These are phyloP conservation scores for Anguilla rostrata DNA, from an alignment of 2,113 vertebrate species.

Conservation along the genomic window DNA sequence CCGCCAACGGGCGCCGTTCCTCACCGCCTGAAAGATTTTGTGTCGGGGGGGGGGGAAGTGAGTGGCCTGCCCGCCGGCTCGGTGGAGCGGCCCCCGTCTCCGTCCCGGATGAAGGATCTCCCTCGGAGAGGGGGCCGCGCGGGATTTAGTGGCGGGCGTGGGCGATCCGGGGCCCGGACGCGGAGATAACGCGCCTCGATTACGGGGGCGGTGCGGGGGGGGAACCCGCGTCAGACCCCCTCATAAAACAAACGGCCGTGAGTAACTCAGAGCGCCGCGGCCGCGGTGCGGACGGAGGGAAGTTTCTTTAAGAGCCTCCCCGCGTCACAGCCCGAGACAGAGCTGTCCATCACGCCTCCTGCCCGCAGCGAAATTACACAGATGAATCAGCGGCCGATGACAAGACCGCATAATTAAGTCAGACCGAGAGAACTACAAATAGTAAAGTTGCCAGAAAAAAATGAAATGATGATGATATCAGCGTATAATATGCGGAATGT, in stretches of 20 bases:
- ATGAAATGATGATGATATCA: background rate
- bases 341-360: conserved; percentile 7
- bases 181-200: conserved; percentile 17
- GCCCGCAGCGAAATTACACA: conserved; percentile 1
- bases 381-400: conserved; percentile 28
- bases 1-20: background rate
- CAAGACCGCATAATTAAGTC: background rate
- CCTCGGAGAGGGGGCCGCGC: background rate
- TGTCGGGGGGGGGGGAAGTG: conserved; percentile 14
- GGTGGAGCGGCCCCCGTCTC: conserved; percentile 19
- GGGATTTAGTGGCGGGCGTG: conserved; percentile 20
- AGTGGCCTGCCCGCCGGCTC: conserved; percentile 18
- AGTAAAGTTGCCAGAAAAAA: background rate
- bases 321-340: background rate
- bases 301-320: conserved; percentile 11
- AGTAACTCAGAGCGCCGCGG: conserved; percentile 28
- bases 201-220: conserved; percentile 29
- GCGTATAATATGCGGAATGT: background rate
- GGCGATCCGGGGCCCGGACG: conserved; percentile 14
- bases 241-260: background rate
- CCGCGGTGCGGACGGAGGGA: background rate
- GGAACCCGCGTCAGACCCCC: background rate
- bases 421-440: background rate
- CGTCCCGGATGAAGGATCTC: conserved; percentile 31
- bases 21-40: conserved; percentile 13